These are phyloP conservation scores for Anas platyrhynchos DNA, from an alignment of 2,113 vertebrate genomes.

Conservation along the genomic window DNA sequence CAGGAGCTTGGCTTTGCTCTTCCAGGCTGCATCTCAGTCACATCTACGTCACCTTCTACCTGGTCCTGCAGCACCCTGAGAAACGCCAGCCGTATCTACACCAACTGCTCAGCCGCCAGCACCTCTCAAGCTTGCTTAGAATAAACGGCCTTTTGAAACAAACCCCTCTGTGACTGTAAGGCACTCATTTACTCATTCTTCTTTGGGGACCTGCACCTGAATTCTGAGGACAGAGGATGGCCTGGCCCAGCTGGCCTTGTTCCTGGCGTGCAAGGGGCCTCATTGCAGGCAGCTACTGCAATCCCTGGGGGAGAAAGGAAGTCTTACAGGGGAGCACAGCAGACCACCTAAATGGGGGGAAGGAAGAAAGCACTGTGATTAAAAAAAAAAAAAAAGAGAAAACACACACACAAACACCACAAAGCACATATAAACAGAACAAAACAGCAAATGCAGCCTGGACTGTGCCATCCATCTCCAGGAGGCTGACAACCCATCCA, in stretches of 20 bases:
- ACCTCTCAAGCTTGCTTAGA: neutral
- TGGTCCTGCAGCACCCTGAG: neutral
- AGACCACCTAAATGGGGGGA: neutral
- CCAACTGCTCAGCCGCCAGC: neutral
- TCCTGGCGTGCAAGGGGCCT: neutral
- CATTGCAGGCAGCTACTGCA: neutral
- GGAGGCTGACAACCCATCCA: neutral
- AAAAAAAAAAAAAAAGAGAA: neutral
- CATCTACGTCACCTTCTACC: accelerated
- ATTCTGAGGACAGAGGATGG: neutral
- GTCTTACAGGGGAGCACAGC: neutral
- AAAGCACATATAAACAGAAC: too few species aligned
- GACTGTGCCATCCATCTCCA: neutral
- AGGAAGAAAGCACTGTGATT: neutral
- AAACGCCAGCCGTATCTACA: accelerated
- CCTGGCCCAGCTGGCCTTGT: neutral
- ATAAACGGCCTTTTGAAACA: neutral
- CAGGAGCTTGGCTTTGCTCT: neutral
- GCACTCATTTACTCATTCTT: neutral
- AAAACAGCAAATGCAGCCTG: neutral
- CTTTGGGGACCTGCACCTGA: neutral
- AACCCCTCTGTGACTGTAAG: neutral
- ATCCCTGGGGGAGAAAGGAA: neutral
- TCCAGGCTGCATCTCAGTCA: too few species aligned
- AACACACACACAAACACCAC: too few species aligned